phyloP scores from a whole-genome alignment of 2,113 vertebrate genomes.

The Zosterops lateralis region DNA sequence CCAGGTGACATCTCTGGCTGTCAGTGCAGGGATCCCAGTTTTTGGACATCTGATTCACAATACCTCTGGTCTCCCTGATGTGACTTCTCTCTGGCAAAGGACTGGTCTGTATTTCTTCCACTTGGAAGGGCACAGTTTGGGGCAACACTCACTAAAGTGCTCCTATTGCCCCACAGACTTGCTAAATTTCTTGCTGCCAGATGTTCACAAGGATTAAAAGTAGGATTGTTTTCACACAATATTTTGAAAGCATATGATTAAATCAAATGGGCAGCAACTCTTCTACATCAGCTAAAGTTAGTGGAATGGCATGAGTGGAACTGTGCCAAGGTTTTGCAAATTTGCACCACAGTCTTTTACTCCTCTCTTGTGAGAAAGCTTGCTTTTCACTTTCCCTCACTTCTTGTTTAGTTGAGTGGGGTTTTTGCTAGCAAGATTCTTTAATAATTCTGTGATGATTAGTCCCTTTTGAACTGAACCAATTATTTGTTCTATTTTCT shows the following conservation, averaged over 20 bases:
- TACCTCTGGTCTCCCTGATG: background rate
- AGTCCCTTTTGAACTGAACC: background rate
- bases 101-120: background rate
- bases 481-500: background rate
- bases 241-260: background rate
- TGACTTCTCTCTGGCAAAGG: background rate
- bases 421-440: background rate
- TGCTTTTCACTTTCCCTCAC: background rate
- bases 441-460: background rate
- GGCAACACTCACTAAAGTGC: background rate
- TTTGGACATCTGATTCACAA: background rate
- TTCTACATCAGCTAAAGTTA: background rate
- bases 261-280: background rate
- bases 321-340: background rate
- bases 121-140: background rate
- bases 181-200: background rate
- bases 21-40: too few relatives aligned
- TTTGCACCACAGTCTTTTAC: background rate
- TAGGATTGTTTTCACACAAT: background rate
- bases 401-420: accelerated
- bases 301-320: background rate
- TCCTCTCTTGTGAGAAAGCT: background rate
- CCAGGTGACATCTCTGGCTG: background rate
- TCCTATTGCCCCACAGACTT: background rate
- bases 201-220: background rate